A percentile compares a stretch with the other conserved stretches of the same genome.
Conservation (phyloP, 1,140 invertebrate species). For the Neotoxoptera formosana region DNA sequence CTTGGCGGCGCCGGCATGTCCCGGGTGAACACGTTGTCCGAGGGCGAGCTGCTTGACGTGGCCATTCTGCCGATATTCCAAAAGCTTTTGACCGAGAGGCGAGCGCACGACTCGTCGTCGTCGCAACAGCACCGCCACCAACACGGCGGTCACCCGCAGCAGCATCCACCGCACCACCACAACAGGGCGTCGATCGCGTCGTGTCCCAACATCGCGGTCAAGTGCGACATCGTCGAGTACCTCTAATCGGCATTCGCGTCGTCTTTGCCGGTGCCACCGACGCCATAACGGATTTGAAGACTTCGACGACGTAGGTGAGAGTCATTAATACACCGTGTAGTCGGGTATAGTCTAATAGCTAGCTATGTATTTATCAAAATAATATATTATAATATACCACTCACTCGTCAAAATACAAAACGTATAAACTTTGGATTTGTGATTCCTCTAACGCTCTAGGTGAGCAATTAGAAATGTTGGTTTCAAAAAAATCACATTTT, state of each 20-base stretch:
- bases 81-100: slow-evolving; percentile 83
- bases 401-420: no score
- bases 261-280: no score
- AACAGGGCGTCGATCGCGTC: slow-evolving; percentile 79
- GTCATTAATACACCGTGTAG: no score
- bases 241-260: slow-evolving; percentile 66
- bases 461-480: no score
- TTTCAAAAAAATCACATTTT: no score
- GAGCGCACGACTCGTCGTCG: slow-evolving; percentile 62
- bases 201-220: slow-evolving; percentile 93
- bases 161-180: background rate
- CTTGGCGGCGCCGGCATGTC: slow-evolving; percentile 63
- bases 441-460: no score
- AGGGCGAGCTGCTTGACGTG: slow-evolving; percentile 80
- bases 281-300: background rate
- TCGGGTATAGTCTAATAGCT: no score
- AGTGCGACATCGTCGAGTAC: slow-evolving; percentile 95
- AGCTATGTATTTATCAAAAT: no score
- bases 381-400: no score
- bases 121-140: slow-evolving; percentile 22
- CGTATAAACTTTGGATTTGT: no score
- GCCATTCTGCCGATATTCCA: slow-evolving; percentile 91
- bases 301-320: background rate
- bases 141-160: background rate
- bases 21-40: slow-evolving; percentile 70